Percentiles rank a stretch among this genome's conserved stretches.
Conservation (phyloP, 2,113 vertebrate species). For the Catagonus wagneri region DNA sequence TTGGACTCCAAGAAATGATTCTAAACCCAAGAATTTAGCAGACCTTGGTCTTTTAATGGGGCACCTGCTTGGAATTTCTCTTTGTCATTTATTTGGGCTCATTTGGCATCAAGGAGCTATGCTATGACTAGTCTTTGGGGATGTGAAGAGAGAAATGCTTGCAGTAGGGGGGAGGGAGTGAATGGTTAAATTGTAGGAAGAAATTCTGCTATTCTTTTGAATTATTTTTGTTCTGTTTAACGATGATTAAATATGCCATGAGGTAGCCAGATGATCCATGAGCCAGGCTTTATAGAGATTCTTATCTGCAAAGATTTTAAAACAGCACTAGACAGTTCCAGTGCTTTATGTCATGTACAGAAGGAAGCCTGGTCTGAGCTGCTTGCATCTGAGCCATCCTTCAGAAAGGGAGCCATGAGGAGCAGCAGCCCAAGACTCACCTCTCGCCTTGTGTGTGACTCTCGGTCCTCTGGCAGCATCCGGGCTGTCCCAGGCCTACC, state of each 20-base stretch:
- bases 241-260: slow-evolving; percentile 16
- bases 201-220: background rate
- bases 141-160: background rate
- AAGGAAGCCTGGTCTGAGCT: background rate
- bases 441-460: background rate
- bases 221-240: slow-evolving; percentile 3
- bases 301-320: slow-evolving; percentile 43
- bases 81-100: background rate
- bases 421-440: background rate
- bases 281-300: slow-evolving; percentile 13
- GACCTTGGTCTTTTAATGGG: background rate
- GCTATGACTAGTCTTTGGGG: background rate
- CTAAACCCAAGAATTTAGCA: background rate
- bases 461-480: background rate
- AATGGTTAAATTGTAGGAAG: background rate
- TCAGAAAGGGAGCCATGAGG: background rate
- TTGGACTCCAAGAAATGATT: background rate
- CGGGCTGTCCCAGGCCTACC: background rate
- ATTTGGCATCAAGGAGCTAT: background rate
- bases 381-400: background rate
- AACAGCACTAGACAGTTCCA: background rate
- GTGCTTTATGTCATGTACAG: background rate
- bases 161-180: too few relatives aligned
- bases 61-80: background rate
- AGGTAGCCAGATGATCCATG: slow-evolving; percentile 47